Evolutionary conservation across 2,797 vertebrate species (phyloP).

Genomic region (Gymnocypris eckloni): DNA sequence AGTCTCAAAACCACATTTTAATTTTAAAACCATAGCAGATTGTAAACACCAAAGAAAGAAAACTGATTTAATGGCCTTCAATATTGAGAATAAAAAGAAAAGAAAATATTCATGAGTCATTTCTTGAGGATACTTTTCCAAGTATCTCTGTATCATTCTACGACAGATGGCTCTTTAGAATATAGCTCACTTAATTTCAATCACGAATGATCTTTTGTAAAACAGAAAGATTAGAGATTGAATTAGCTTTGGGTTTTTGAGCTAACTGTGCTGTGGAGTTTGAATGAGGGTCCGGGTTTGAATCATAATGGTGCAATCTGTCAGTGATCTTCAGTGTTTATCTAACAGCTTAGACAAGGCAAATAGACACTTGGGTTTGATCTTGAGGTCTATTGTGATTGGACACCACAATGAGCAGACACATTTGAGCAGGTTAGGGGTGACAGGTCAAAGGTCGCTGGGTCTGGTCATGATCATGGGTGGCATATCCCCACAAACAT

Average conservation of each 20-base stretch:
- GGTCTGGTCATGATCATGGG: constrained; percentile 59
- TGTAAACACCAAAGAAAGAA: background rate
- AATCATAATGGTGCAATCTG: constrained; percentile 60
- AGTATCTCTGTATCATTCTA: constrained; percentile 12
- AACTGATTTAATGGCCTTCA: background rate
- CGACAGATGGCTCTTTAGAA: constrained; percentile 50
- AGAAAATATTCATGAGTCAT: background rate
- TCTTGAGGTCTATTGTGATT: constrained; percentile 60
- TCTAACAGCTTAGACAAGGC: constrained; percentile 59
- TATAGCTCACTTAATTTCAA: constrained; percentile 29
- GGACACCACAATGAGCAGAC: constrained; percentile 49
- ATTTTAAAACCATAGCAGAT: background rate
- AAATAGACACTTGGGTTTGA: constrained; percentile 54
- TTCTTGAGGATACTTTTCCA: background rate
- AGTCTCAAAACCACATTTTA: background rate
- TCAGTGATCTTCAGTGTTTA: constrained; percentile 55
- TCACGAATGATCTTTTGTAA: constrained; percentile 44
- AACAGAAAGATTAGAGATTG: constrained; percentile 43
- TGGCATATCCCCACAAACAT: constrained; percentile 46
- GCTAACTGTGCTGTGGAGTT: constrained; percentile 23
- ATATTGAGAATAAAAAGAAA: background rate
- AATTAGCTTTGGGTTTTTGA: constrained; percentile 43
- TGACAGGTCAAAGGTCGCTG: constrained; percentile 39
- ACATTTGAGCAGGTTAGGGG: constrained; percentile 54
- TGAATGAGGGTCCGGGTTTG: constrained; percentile 43